Base-by-base conservation (phyloP, 1,140 invertebrate species). In the Dufourea novaeangliae region DNA sequence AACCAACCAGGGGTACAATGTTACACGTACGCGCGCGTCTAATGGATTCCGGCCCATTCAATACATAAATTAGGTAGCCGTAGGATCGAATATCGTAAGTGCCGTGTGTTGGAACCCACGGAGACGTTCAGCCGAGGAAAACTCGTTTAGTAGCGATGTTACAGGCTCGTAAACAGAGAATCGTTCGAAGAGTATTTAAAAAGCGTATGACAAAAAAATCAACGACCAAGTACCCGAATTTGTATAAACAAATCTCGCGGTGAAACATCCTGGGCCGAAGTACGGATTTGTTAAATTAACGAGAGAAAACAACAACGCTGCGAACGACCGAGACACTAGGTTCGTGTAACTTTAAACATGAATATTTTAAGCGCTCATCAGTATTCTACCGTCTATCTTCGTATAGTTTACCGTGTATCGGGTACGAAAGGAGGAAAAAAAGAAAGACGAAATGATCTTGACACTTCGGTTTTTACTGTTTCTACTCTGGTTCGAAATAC, bases 41-140 rank as follows among this genome's bases (percentile, higher is more conserved):
- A 59, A 78, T 17, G 22, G 14, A 27, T 77, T 79, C 56, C 57
- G 72, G 44, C 56, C 56, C 34, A 67, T 73, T 64, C 50, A 61
- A 74, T 32, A 73, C 54, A 41, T 67, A 74, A 74, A 67, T 67
- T 67, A 39, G 8, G 46, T 17, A 50, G 54, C 59, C 39, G 37
- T 46, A 32, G 41, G 14, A 67, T 67, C 17, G 32, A 52, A 46
- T 52, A n/a, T n/a, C 39, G 20, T 67, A 1, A n/a, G 14, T 75
- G 12, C 11, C 63, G 2, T 46, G 29, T n/a, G n/a, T 11, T 27
- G 62, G 57, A 34, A 37, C n/a, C 8, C 8, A 5, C 2, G 14
- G 2, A 8, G 11, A 27, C 1, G 17, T n/a, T 32, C n/a, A 75
- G 34, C 12, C 37, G n/a, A 57, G 14, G n/a, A 44, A 37, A 57